Percentiles rank a stretch among this genome's conserved stretches.
Conservation (phyloP, 2,888 invertebrate species). For the Apotomis betuletana region DNA sequence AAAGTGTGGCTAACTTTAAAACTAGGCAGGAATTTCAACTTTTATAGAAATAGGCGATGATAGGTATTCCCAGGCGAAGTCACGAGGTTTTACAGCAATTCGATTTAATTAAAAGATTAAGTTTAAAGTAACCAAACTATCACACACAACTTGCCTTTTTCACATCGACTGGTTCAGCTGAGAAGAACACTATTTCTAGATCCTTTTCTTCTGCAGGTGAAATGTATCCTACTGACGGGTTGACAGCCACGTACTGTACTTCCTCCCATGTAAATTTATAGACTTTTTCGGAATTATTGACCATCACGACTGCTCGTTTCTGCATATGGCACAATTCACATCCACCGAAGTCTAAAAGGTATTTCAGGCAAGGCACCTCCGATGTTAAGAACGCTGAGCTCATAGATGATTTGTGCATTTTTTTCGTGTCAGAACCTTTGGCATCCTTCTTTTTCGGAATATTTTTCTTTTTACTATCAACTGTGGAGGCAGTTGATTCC, state of each 20-base stretch:
- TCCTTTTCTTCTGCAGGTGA: constrained; percentile 80
- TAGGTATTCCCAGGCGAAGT: no score
- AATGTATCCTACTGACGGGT: constrained; percentile 73
- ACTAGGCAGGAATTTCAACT: no score
- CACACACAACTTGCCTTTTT: constrained; percentile 53
- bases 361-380: constrained; percentile 68
- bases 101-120: no score
- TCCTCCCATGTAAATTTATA: constrained; percentile 72
- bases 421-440: constrained; percentile 57
- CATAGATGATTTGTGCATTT: constrained; percentile 57
- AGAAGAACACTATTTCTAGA: constrained; percentile 71
- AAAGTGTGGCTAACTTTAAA: no score
- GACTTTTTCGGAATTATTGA: constrained; percentile 77
- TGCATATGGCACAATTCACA: constrained; percentile 68
- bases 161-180: constrained; percentile 59
- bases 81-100: no score
- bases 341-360: constrained; percentile 73
- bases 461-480: constrained; percentile 51
- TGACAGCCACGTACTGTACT: constrained; percentile 64
- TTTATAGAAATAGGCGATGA: no score
- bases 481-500: constrained; percentile 59
- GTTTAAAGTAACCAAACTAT: not conserved
- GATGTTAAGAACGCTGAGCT: constrained; percentile 53
- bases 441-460: constrained; percentile 53
- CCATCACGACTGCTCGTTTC: constrained; percentile 69